Conservation (phyloP, 1,140 invertebrate genomes). For the Apis florea region DNA sequence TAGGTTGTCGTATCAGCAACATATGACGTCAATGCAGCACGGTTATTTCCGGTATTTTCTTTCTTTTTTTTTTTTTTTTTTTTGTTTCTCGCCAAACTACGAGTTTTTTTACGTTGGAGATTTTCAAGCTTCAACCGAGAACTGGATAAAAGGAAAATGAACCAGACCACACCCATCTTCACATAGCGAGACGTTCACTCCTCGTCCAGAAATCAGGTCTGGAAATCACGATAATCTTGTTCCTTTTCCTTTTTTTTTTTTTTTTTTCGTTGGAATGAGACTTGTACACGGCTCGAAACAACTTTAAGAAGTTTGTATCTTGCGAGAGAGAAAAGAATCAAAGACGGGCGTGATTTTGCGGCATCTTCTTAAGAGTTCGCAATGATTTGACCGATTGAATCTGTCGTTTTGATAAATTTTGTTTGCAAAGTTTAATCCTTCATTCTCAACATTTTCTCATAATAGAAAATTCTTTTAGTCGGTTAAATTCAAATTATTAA, state of each 20-base stretch:
- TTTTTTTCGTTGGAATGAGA: conserved; percentile 19
- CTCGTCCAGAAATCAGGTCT: conserved; percentile 28
- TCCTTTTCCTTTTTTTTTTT: background rate
- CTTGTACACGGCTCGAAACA: conserved; percentile 39
- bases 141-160: conserved; percentile 67
- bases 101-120: conserved; percentile 57
- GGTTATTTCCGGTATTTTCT: conserved; percentile 48
- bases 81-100: conserved; percentile 55
- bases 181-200: conserved; percentile 55
- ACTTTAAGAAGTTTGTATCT: conserved; percentile 34
- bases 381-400: background rate
- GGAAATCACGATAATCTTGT: conserved; percentile 63
- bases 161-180: conserved; percentile 58
- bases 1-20: conserved; percentile 19
- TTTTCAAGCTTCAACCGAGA: conserved; percentile 37
- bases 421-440: no score
- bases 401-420: no score
- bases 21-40: conserved; percentile 39
- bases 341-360: background rate
- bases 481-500: no score
- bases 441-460: no score
- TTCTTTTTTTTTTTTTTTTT: no score
- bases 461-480: no score
- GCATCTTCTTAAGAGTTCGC: background rate
- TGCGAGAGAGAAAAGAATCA: background rate